These are phyloP conservation scores for Melipona bicolor DNA, from an alignment of 2,888 invertebrate genomes.

Conservation along the genomic window DNA sequence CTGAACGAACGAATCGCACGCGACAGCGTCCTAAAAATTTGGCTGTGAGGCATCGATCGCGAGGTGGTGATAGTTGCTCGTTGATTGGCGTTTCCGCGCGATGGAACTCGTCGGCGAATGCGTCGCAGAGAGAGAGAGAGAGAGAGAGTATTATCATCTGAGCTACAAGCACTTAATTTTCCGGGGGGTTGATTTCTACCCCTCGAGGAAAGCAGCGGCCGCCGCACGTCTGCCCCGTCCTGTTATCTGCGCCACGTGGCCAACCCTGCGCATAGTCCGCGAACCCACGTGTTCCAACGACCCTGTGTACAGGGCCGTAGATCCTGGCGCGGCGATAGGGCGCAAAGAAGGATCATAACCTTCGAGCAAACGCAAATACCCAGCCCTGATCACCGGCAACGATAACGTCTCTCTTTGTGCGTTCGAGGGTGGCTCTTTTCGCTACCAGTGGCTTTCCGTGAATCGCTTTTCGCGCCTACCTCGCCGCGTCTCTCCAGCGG, in stretches of 20 bases:
- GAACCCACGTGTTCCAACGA: conserved; percentile 78
- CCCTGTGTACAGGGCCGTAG: conserved; percentile 70
- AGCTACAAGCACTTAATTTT: conserved; percentile 84
- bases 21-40: no score
- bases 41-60: not conserved
- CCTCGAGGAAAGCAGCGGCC: conserved; percentile 66
- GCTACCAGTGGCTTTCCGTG: conserved; percentile 30
- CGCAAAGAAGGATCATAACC: conserved; percentile 81
- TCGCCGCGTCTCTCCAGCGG: not conserved
- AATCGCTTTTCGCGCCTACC: conserved; percentile 64
- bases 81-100: conserved; percentile 44
- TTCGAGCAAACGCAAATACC: conserved; percentile 80
- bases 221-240: conserved; percentile 72
- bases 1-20: no score
- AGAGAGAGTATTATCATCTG: conserved; percentile 78
- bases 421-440: conserved; percentile 61
- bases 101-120: conserved; percentile 42
- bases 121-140: conserved; percentile 19
- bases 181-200: conserved; percentile 82
- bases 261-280: conserved; percentile 72
- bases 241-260: conserved; percentile 84
- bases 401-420: conserved; percentile 73
- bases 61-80: not conserved
- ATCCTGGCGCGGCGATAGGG: conserved; percentile 74
- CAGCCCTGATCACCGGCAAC: conserved; percentile 73